phyloP scores from a whole-genome alignment of 2,113 vertebrate species.

The Anarhynchus alexandrinus region DNA sequence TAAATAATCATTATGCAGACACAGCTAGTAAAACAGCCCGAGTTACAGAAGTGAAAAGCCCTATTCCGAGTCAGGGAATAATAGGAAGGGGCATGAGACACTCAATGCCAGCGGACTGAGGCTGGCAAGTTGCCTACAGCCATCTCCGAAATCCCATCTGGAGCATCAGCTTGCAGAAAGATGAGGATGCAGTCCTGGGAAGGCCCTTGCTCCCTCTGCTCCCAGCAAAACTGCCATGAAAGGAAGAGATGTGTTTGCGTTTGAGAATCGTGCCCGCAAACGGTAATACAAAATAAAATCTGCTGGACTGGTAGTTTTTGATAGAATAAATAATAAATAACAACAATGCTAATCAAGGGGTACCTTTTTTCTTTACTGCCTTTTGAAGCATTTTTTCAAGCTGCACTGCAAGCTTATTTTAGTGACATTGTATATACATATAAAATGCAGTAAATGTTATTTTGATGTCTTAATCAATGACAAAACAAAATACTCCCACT shows the following conservation, averaged over 20 bases:
- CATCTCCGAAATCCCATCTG: conserved; percentile 16
- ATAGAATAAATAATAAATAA: background rate
- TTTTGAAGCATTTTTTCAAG: background rate
- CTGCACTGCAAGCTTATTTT: background rate
- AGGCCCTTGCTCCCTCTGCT: background rate
- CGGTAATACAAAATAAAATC: background rate
- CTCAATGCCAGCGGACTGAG: background rate
- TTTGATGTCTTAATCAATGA: background rate
- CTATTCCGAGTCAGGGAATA: background rate
- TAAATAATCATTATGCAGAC: conserved; percentile 30
- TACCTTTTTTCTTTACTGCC: background rate
- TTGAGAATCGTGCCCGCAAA: background rate
- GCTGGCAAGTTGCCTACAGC: background rate
- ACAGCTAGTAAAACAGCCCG: background rate
- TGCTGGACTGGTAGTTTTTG: background rate
- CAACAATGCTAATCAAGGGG: background rate
- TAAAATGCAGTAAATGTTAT: background rate
- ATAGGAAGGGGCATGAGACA: background rate
- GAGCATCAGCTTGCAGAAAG: conserved; percentile 33
- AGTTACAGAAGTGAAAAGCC: conserved; percentile 9
- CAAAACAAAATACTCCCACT: background rate
- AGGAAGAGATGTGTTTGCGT: rapidly evolving
- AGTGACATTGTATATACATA: background rate
- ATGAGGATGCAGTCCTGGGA: background rate
- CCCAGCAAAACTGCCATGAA: background rate